A percentile compares a stretch with the other conserved stretches of the same genome.
These are phyloP conservation scores for Sabellastarte sp. DNA, from an alignment of 2,888 invertebrate genomes.

Conservation along the genomic window DNA sequence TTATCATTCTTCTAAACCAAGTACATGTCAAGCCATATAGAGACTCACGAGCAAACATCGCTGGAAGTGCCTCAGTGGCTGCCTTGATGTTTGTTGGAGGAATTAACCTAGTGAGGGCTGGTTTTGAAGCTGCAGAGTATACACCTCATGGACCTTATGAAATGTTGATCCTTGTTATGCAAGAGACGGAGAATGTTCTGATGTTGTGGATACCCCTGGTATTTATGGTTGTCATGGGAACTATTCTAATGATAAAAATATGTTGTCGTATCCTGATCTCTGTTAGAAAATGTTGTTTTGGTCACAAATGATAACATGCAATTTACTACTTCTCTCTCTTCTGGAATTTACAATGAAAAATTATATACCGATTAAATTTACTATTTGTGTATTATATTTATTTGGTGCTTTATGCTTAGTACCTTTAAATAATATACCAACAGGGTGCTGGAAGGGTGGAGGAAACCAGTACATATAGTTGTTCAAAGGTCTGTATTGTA, in stretches of 20 bases:
- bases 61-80: constrained; percentile 20
- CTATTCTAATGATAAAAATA: background rate
- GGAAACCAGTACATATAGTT: no score
- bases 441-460: no score
- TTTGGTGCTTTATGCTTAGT: no score
- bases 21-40: constrained; percentile 21
- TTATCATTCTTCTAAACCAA: constrained; percentile 21
- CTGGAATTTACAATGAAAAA: no score
- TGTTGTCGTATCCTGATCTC: no score
- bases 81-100: constrained; percentile 23
- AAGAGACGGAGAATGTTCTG: constrained; percentile 20
- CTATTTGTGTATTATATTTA: no score
- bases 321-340: no score
- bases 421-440: no score
- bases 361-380: no score
- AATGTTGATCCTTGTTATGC: constrained; percentile 15
- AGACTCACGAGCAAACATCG: constrained; percentile 19
- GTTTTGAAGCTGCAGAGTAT: constrained; percentile 27
- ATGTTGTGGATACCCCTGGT: constrained; percentile 24
- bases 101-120: constrained; percentile 24
- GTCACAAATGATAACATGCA: no score
- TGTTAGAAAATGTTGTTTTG: no score
- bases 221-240: constrained; percentile 9
- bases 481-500: no score
- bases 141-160: constrained; percentile 25